Evolutionary conservation across 2,797 vertebrate species (phyloP).

Genomic region (Hemibagrus guttatus): DNA sequence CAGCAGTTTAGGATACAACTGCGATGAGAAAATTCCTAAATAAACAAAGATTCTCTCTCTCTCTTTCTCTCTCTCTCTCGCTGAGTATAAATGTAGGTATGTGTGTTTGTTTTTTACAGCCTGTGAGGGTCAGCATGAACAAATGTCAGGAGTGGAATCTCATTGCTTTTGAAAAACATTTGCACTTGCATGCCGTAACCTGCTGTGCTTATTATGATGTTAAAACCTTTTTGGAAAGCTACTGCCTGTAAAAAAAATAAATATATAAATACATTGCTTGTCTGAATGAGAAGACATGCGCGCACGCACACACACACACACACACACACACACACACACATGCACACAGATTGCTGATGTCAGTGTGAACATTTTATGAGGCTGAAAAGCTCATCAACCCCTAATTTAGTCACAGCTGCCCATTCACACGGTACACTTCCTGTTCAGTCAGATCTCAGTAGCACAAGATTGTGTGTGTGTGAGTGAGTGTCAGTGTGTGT

Average conservation of each 20-base stretch:
- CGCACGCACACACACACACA: background rate
- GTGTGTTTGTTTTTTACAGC: background rate
- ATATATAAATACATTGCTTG: background rate
- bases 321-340: slow-evolving; percentile 22
- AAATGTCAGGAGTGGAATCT: slow-evolving; percentile 14
- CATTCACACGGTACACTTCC: slow-evolving; percentile 12
- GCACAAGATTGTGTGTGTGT: background rate
- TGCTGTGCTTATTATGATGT: background rate
- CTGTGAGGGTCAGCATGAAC: background rate
- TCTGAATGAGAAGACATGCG: slow-evolving; percentile 14
- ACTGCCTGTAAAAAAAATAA: background rate
- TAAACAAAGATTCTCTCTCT: background rate
- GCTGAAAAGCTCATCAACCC: slow-evolving; percentile 28
- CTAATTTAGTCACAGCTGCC: slow-evolving; percentile 5
- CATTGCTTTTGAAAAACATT: slow-evolving; percentile 13
- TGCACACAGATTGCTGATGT: slow-evolving; percentile 2
- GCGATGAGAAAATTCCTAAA: background rate
- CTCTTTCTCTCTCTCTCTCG: background rate
- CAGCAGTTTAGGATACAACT: background rate
- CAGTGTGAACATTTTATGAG: slow-evolving; percentile 17
- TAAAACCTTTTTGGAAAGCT: background rate
- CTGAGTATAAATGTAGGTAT: background rate
- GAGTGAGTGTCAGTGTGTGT: background rate
- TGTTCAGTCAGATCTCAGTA: background rate
- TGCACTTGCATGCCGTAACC: slow-evolving; percentile 14